Evolutionary conservation across 2,888 invertebrate species (phyloP).

Genomic region (Tetropium fuscum): DNA sequence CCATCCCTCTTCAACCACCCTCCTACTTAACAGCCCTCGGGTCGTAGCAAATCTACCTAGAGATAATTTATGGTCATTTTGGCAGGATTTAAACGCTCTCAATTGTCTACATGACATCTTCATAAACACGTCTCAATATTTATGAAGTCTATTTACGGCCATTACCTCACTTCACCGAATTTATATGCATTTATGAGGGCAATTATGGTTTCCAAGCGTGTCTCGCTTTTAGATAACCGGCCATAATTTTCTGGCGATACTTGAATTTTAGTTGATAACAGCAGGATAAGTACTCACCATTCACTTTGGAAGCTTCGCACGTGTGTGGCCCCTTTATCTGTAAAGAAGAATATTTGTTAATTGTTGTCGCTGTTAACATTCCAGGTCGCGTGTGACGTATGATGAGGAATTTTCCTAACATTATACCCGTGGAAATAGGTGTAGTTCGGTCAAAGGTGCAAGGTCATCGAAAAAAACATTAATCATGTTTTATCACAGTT

Average conservation of each 20-base stretch:
- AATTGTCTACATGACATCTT: conserved; percentile 37
- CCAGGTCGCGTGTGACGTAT: background rate
- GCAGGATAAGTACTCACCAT: conserved; percentile 9
- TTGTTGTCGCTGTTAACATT: conserved; percentile 9
- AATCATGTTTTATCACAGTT: too few species aligned
- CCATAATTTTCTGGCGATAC: background rate
- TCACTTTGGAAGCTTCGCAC: background rate
- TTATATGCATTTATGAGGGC: background rate
- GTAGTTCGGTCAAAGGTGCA: too few species aligned
- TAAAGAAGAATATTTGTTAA: conserved; percentile 8
- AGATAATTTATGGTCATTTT: conserved; percentile 29
- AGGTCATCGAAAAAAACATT: too few species aligned
- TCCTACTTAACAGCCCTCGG: background rate
- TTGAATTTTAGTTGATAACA: background rate
- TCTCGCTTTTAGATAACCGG: background rate
- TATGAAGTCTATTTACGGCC: too few species aligned
- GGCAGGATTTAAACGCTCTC: conserved; percentile 29
- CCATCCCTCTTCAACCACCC: background rate
- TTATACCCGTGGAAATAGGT: too few species aligned
- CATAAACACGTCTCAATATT: conserved; percentile 33
- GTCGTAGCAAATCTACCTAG: conserved; percentile 18
- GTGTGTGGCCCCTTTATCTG: conserved; percentile 5
- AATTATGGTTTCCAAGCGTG: too few species aligned
- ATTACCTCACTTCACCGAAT: too few species aligned
- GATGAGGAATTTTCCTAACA: background rate